Conservation (phyloP, 2,888 invertebrate genomes). For the Cephonodes hylas region DNA sequence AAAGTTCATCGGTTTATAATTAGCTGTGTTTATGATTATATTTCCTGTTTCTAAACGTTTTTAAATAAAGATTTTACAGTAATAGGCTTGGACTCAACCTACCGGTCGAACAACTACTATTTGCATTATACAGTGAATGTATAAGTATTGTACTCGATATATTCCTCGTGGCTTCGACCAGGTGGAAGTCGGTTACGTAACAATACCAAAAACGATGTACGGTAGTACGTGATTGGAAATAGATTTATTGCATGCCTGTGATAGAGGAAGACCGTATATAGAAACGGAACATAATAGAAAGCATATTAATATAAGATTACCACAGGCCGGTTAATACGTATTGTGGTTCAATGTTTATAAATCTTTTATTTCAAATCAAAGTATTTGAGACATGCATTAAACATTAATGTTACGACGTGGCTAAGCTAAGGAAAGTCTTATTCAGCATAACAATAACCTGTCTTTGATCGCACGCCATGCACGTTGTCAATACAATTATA, state of each 20-base stretch:
- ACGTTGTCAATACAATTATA: neutral
- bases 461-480: neutral
- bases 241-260: neutral
- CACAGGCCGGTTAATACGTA: no score
- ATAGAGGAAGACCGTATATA: neutral
- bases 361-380: no score
- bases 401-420: neutral
- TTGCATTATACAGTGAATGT: neutral
- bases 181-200: neutral
- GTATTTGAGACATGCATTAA: no score
- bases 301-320: neutral
- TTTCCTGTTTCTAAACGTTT: neutral
- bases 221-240: neutral
- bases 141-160: neutral
- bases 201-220: constrained; percentile 1
- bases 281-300: neutral
- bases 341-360: neutral
- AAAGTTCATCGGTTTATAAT: neutral
- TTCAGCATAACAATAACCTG: neutral
- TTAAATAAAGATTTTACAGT: neutral
- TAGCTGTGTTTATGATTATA: neutral
- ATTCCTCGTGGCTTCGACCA: neutral
- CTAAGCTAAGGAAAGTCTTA: neutral
- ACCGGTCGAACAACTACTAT: neutral
- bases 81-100: neutral